phyloP scores from a whole-genome alignment of 2,797 vertebrate species.

The Coreius guichenoti region DNA sequence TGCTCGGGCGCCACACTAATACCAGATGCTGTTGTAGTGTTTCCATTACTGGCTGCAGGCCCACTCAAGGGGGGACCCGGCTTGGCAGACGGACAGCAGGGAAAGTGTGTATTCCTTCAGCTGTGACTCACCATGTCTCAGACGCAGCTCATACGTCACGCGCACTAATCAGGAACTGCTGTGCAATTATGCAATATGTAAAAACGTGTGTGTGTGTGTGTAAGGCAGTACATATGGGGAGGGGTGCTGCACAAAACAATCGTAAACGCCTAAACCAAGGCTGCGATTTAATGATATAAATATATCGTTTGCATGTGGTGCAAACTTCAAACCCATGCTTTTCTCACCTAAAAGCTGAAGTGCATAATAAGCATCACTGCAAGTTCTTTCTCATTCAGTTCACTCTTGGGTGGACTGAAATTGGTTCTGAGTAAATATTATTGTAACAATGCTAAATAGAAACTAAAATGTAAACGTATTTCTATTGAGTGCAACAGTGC shows the following conservation, averaged over 20 bases:
- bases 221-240: not conserved
- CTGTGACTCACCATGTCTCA: slow-evolving; percentile 30
- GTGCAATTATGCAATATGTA: slow-evolving; percentile 52
- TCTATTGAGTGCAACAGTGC: too few relatives aligned
- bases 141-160: slow-evolving; percentile 45
- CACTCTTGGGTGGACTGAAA: too few relatives aligned
- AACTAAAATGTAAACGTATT: too few relatives aligned
- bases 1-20: not conserved
- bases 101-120: slow-evolving; percentile 28
- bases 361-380: too few relatives aligned
- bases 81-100: not conserved
- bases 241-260: not conserved
- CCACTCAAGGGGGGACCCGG: not conserved
- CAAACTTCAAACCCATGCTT: not conserved
- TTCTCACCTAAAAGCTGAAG: not conserved
- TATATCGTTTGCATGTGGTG: not conserved
- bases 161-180: slow-evolving; percentile 50
- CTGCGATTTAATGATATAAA: not conserved
- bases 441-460: too few relatives aligned
- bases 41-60: slow-evolving; percentile 27
- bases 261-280: not conserved
- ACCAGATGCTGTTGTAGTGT: slow-evolving; percentile 30
- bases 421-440: too few relatives aligned
- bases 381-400: too few relatives aligned
- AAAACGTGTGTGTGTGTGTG: slow-evolving; percentile 5